These are phyloP conservation scores for Lithophane leautieri DNA, from an alignment of 2,888 invertebrate genomes.

Conservation along the genomic window DNA sequence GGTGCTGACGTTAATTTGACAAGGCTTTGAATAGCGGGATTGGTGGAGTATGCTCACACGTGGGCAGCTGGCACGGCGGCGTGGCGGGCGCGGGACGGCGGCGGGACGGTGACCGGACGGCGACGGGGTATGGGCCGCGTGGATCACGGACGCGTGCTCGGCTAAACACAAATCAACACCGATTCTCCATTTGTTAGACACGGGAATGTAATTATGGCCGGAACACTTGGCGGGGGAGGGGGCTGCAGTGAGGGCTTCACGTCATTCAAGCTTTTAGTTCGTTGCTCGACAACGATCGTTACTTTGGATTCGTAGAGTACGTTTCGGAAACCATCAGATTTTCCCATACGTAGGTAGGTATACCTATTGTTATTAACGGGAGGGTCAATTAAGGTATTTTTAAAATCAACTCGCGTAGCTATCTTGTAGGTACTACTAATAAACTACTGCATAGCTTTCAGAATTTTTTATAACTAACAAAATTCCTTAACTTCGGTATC, in stretches of 20 bases:
- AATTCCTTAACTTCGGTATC: not conserved
- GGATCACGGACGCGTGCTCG: slow-evolving; percentile 82
- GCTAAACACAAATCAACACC: slow-evolving; percentile 91
- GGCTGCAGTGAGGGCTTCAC: slow-evolving; percentile 74
- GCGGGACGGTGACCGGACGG: slow-evolving; percentile 45
- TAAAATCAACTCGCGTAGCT: not conserved
- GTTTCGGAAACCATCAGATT: slow-evolving; percentile 73
- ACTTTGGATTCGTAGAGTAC: slow-evolving; percentile 83
- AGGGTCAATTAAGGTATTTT: not conserved
- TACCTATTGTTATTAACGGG: slow-evolving; percentile 18
- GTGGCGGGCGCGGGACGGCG: slow-evolving; percentile 28
- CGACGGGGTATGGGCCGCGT: slow-evolving; percentile 68
- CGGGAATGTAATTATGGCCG: slow-evolving; percentile 91
- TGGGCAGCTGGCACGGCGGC: slow-evolving; percentile 26
- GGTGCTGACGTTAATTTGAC: slow-evolving; percentile 53
- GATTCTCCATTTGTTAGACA: slow-evolving; percentile 92
- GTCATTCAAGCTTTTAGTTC: slow-evolving; percentile 89
- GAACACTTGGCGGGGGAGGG: slow-evolving; percentile 83
- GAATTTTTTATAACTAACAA: not conserved
- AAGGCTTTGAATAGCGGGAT: slow-evolving; percentile 21
- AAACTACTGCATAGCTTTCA: not conserved
- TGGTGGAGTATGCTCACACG: slow-evolving; percentile 46
- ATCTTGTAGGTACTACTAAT: not conserved
- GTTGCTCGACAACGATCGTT: slow-evolving; percentile 85
- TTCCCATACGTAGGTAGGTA: slow-evolving; percentile 21